Percentiles rank a stretch among this genome's conserved stretches.
Evolutionary conservation across 1,140 invertebrate species (phyloP).

Genomic region (Archegozetes longisetosus): DNA sequence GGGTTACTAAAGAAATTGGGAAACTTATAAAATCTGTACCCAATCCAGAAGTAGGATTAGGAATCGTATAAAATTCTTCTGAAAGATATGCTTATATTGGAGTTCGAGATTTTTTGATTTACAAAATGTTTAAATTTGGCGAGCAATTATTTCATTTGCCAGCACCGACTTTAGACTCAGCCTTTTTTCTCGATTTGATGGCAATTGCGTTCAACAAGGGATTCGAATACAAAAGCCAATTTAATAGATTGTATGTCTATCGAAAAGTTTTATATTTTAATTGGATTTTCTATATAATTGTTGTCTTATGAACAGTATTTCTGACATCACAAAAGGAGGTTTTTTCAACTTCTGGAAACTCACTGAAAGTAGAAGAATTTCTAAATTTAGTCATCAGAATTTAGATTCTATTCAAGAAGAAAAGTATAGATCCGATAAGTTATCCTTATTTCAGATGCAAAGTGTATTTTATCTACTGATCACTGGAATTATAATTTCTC

Average conservation of each 20-base stretch:
- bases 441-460: no score
- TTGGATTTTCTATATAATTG: no score
- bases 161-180: background rate
- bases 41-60: background rate
- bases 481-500: no score
- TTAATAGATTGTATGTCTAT: constrained; percentile 5
- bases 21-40: background rate
- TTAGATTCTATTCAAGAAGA: no score
- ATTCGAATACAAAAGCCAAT: background rate
- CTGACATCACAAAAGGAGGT: no score
- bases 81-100: background rate
- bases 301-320: no score
- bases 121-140: background rate
- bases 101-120: background rate
- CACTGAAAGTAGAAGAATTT: no score
- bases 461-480: no score
- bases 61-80: background rate
- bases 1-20: background rate
- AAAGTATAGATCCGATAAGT: no score
- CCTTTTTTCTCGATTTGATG: background rate
- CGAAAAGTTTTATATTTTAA: no score
- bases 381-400: no score
- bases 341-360: no score
- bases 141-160: constrained; percentile 3
- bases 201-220: background rate